Base-by-base conservation (phyloP, 2,113 vertebrate genomes). In the Scophthalmus maximus region DNA sequence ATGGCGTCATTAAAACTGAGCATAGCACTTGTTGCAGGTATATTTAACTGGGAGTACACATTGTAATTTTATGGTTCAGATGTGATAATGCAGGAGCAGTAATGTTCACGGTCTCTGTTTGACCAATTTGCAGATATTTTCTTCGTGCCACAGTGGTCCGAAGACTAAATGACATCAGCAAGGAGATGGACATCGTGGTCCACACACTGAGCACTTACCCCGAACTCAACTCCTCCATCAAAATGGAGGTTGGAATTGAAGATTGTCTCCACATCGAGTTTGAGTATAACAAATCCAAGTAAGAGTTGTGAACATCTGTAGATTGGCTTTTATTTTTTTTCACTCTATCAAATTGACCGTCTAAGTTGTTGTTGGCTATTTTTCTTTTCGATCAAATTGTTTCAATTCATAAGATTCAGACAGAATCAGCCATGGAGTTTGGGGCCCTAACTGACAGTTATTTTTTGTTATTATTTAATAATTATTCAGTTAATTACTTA, bases 221-320 rank as follows among this genome's bases (percentile, higher is more conserved):
- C 0, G 98, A 99, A 83, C 94, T 99, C 83, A 99, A 98, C 90
- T 98, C 97, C 10, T 99, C 98, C 51, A 99, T 99, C 78, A 99
- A 97, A 88, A 99, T 99, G 98, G 98, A 99, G 81, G 98, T 99
- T 30, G 98, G 98, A 22, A 99, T 99, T 0, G 98, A 99, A 84
- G 98, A 99, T 67, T 99, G 98, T 80, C 95, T 99, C 60, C 98
- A 99, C 92, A 99, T 99, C 18, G 98, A 99, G 87, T 99, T 99
- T 15, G 98, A 99, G 88, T 99, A 99, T 77, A 99, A 99, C 90
- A 99, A 99, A 84, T 99, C 97, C 92, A 99, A 99, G 98, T 99
- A 93, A 94, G 96, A 29, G 10, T 52, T 51, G 2, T 20, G 2
- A 27, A 6, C 6, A 40, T 59, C 12, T 57, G 8, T 30, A 9